A percentile compares a stretch with the other conserved stretches of the same genome.
Conservation (phyloP, 2,888 invertebrate genomes). For the Branchipolynoe longqiensis region DNA sequence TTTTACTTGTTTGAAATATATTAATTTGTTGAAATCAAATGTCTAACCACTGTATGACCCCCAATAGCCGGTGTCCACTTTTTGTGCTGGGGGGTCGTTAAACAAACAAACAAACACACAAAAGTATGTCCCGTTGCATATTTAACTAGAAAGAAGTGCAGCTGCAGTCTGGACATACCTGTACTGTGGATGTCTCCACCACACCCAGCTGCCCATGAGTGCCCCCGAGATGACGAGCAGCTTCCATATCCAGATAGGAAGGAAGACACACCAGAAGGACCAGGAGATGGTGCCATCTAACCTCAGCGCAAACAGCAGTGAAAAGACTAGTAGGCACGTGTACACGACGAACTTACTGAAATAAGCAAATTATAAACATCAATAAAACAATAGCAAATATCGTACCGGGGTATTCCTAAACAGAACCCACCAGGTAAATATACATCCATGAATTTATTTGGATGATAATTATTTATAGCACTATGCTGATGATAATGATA, state of each 20-base stretch:
- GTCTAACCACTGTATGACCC: too few species aligned
- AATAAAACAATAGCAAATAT: not conserved
- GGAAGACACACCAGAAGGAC: constrained; percentile 97
- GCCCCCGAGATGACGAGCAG: constrained; percentile 93
- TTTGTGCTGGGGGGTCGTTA: too few species aligned
- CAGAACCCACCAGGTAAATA: too few species aligned
- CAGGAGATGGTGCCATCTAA: constrained; percentile 92
- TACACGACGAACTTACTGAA: constrained; percentile 98
- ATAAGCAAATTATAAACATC: constrained; percentile 71
- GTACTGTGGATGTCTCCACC: constrained; percentile 98
- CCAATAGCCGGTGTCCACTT: too few species aligned
- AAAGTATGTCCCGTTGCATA: too few species aligned
- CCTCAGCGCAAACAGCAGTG: constrained; percentile 93
- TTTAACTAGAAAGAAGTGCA: too few species aligned
- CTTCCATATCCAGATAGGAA: constrained; percentile 99
- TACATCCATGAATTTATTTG: too few species aligned
- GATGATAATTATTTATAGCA: too few species aligned
- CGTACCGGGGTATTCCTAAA: not conserved
- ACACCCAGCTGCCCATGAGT: constrained; percentile 94
- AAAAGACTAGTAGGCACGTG: constrained; percentile 94
- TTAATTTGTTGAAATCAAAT: too few species aligned
- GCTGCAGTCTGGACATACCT: constrained; percentile 92
- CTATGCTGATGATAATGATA: too few species aligned
- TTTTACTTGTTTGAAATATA: too few species aligned
- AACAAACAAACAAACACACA: too few species aligned